Base-by-base conservation (phyloP, 2,797 vertebrate genomes). In the Atherinosoma microstoma region DNA sequence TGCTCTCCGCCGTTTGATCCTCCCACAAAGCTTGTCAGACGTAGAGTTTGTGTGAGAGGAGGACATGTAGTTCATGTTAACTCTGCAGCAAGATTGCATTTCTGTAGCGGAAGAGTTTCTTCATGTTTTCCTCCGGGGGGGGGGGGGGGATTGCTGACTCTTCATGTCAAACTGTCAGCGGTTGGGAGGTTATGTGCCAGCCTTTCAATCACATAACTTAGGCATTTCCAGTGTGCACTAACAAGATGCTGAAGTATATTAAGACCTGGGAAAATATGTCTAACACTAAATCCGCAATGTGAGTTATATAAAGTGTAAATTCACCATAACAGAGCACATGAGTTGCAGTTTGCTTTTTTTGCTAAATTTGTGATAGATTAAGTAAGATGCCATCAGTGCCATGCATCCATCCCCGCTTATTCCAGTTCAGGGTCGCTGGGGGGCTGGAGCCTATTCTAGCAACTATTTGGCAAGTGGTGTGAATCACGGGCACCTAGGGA, bases 121-220 rank as follows among this genome's bases (percentile, higher is more conserved):
- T 92, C 94, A 40, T 95, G 77, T 87, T 97, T 98, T 68, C 96
- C 95, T 74, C 94, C 91, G 1, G 24, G 24, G 24, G 24, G 24
- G 24, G 24, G 95, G 2, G 0, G 97, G 96, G 67, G 97, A 97
- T 16, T 87, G 93, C 79, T 96, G 94, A 64, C 67, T 94, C 91
- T 96, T 98, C 90, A 96, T 97, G 88, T 97, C 96, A 83, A 96
- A 97, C 82, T 92, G n/a, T 98, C 96, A 0, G 98, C 96, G 85
- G 95, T 93, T 64, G 94, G 89, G 80, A 96, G 89, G 0, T 95
- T 95, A 57, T 96, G 97, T 0, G 93, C 94, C 0, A 94, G 86
- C 42, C 97, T 95, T 84, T 97, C 95, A 69, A 96, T 89, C 87
- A 88, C 93, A 75, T 96, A 97, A 67, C 94, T 95, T 69, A 95